Evolutionary conservation across 2,888 invertebrate genomes (phyloP).

Genomic region (Polia nebulosa): DNA sequence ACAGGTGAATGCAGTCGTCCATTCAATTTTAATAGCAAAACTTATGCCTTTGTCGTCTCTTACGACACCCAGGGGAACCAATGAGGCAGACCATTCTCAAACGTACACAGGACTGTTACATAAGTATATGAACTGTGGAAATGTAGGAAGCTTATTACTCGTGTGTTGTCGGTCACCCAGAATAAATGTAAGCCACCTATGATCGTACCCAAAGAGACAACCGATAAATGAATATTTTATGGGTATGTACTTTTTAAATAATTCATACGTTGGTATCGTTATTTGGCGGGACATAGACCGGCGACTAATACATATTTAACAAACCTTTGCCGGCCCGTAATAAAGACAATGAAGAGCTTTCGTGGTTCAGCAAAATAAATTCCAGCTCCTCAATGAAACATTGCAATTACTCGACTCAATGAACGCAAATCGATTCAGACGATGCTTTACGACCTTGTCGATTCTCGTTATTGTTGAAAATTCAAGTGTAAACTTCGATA

Average conservation of each 20-base stretch:
- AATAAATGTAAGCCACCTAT: conserved; percentile 45
- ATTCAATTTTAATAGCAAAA: conserved; percentile 59
- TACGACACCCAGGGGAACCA: conserved; percentile 30
- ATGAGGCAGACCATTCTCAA: conserved; percentile 33
- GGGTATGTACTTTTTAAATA: conserved; percentile 73
- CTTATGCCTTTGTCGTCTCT: conserved; percentile 34
- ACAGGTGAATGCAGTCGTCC: conserved; percentile 53
- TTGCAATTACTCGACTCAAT: conserved; percentile 85
- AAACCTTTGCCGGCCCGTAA: conserved; percentile 72
- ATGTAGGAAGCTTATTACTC: conserved; percentile 25
- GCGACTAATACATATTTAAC: conserved; percentile 80
- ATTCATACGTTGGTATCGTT: conserved; percentile 74
- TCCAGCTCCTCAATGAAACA: conserved; percentile 76
- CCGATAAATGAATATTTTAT: conserved; percentile 72
- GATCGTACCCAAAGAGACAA: conserved; percentile 56
- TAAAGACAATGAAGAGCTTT: conserved; percentile 77
- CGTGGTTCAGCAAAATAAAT: conserved; percentile 76
- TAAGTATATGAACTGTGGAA: conserved; percentile 15
- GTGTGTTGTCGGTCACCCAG: conserved; percentile 29
- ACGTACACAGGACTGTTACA: conserved; percentile 10
- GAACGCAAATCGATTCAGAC: conserved; percentile 83
- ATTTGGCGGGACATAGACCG: conserved; percentile 71
- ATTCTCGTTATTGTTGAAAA: conserved; percentile 75
- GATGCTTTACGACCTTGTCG: conserved; percentile 78
- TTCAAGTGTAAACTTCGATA: conserved; percentile 72